A percentile compares a stretch with the other conserved stretches of the same genome.
phyloP scores from a whole-genome alignment of 2,888 invertebrate species.

The Ectemnius cavifrons region DNA sequence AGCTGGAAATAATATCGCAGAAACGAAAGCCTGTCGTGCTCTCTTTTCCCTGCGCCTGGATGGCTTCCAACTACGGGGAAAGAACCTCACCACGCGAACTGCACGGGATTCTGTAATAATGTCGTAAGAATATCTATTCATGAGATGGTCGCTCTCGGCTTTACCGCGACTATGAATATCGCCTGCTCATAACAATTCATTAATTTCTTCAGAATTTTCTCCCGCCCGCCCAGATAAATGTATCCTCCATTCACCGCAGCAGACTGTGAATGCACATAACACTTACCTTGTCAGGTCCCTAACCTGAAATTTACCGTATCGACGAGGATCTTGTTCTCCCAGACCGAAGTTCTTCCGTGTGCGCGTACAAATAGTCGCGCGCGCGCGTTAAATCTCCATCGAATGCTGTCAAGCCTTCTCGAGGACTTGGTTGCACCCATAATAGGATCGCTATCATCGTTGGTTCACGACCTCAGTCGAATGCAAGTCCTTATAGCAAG shows the following conservation, averaged over 20 bases:
- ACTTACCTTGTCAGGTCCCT: too few relatives aligned
- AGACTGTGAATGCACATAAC: too few relatives aligned
- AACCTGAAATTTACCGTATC: too few relatives aligned
- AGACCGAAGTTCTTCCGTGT: too few relatives aligned
- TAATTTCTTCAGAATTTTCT: too few relatives aligned
- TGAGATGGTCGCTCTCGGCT: not conserved
- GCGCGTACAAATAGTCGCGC: not conserved
- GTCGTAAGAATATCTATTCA: constrained; percentile 2
- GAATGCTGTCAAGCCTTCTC: constrained; percentile 33
- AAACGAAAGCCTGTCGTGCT: not conserved
- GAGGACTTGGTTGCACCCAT: constrained; percentile 32
- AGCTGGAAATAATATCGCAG: constrained; percentile 11
- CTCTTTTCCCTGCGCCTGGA: constrained; percentile 1
- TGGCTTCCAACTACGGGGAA: not conserved
- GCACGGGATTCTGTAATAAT: not conserved
- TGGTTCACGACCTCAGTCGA: constrained; percentile 9
- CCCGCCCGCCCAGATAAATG: too few relatives aligned
- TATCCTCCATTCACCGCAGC: too few relatives aligned
- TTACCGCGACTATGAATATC: too few relatives aligned
- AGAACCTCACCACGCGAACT: not conserved
- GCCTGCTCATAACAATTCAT: too few relatives aligned
- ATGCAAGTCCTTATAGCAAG: constrained; percentile 25
- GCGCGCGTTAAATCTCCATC: constrained; percentile 20
- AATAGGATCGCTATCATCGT: constrained; percentile 41
- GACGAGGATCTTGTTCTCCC: too few relatives aligned